A percentile compares a stretch with the other conserved stretches of the same genome.
Evolutionary conservation across 2,113 vertebrate genomes (phyloP).

Genomic region (Pelvicachromis taeniatus): DNA sequence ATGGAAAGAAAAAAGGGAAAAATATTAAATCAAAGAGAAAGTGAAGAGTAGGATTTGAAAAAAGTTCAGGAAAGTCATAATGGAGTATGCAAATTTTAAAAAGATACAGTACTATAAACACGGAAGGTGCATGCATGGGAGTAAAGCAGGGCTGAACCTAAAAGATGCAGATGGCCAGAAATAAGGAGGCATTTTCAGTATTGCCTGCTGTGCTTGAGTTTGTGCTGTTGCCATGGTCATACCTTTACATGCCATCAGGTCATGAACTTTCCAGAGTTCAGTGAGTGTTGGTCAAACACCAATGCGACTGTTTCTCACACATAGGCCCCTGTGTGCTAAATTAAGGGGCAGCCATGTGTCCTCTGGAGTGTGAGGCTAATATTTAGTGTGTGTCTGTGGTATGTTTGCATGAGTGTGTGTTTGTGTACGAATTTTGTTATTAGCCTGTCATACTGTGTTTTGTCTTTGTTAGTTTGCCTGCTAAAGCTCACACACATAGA

Average conservation of each 20-base stretch:
- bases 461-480: background rate
- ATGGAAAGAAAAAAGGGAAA: background rate
- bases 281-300: background rate
- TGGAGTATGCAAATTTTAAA: rapidly evolving
- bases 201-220: background rate
- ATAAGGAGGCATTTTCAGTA: background rate
- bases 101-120: background rate
- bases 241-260: background rate
- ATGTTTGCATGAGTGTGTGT: background rate
- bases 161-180: background rate
- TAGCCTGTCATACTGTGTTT: background rate
- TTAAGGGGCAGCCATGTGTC: background rate
- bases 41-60: background rate
- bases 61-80: background rate
- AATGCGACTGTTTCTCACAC: background rate
- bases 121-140: background rate
- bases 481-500: background rate
- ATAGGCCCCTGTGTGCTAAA: background rate
- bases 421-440: background rate
- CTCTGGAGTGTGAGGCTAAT: background rate
- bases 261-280: background rate
- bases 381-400: background rate
- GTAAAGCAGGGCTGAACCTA: background rate
- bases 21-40: background rate
- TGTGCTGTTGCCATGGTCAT: background rate